Base-by-base conservation (phyloP, 2,888 invertebrate species). In the Eurois occulta region DNA sequence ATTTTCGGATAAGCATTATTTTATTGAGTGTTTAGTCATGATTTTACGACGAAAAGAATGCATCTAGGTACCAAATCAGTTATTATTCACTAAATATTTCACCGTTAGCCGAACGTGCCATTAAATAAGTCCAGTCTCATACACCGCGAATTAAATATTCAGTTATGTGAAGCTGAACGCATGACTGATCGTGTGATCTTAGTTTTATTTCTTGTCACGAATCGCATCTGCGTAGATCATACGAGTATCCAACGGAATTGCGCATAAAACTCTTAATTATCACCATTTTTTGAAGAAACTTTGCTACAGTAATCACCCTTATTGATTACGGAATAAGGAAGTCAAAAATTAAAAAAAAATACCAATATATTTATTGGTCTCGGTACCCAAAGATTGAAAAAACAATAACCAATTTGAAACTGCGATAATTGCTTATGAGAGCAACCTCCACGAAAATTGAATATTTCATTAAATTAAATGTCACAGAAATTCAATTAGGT, bases 161-260 rank as follows among this genome's bases (percentile, higher is more conserved):
- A 90, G 89, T 90, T 87, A 89, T 78, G 73, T 77, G 72, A 68
- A 74, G 46, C 79, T 74, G 76, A 78, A 75, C 82, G 85, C 86
- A 85, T 91, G 88, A 91, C 81, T 81, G 87, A 91, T 90, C 78
- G 79, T 74, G 79, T 84, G 72, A 72, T 80, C 55, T 41, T n/a
- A 52, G 52, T 79, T 75, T 85, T 88, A 78, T 88, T 86, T 84
- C 85, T 86, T 71, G 75, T 86, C 86, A 87, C 76, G 84, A 86
- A 73, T 32, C 0, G 18, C 81, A 71, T 55, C 55, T 74, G 77
- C 41, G 66, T 74, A 16, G 77, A 75, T n/a, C n/a, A n/a, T n/a
- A n/a, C n/a, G n/a, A n/a, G n/a, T 55, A 75, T 78, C 18, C 72
- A 67, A 72, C 18, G n/a, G 62, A 71, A 78, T 77, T 85, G 72